A percentile compares a stretch with the other conserved stretches of the same genome.
phyloP scores from a whole-genome alignment of 2,888 invertebrate species.

The Lordiphosa fenestrarum region DNA sequence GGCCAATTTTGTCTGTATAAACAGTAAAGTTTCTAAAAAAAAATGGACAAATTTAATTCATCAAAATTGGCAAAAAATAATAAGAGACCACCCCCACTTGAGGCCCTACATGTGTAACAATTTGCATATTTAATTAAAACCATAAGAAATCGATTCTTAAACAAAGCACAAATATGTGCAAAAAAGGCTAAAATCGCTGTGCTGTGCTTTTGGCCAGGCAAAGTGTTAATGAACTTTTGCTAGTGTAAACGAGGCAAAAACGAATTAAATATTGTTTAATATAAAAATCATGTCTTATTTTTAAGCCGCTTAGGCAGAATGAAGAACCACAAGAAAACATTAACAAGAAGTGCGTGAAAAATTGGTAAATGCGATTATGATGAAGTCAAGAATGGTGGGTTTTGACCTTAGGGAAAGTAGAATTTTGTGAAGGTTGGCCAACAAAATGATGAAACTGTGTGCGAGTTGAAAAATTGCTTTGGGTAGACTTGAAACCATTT shows the following conservation, averaged over 20 bases:
- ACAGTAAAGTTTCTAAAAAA: constrained; percentile 10
- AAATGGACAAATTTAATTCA: constrained; percentile 29
- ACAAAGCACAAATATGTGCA: constrained; percentile 4
- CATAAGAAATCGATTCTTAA: background rate
- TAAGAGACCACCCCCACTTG: constrained; percentile 33
- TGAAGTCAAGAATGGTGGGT: constrained; percentile 26
- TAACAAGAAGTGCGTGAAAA: constrained; percentile 28
- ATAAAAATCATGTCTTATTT: constrained; percentile 44
- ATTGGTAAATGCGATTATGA: constrained; percentile 41
- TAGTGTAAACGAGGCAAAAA: constrained; percentile 40
- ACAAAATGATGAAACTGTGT: too few relatives aligned
- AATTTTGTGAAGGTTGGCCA: constrained; percentile 19
- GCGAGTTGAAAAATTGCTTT: too few relatives aligned
- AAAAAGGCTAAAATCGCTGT: constrained; percentile 41
- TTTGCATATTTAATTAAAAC: constrained; percentile 56
- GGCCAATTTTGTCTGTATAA: constrained; percentile 9
- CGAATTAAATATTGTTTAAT: constrained; percentile 36
- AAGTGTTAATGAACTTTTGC: constrained; percentile 68
- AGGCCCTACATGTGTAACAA: constrained; percentile 25
- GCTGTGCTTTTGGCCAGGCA: constrained; percentile 15
- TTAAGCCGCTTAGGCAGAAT: constrained; percentile 52
- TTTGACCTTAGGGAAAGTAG: constrained; percentile 24
- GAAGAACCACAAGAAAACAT: constrained; percentile 13
- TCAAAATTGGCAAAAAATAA: constrained; percentile 13
- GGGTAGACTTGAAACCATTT: too few relatives aligned